Base-by-base conservation (phyloP, 2,797 vertebrate genomes). In the Salmo trutta region DNA sequence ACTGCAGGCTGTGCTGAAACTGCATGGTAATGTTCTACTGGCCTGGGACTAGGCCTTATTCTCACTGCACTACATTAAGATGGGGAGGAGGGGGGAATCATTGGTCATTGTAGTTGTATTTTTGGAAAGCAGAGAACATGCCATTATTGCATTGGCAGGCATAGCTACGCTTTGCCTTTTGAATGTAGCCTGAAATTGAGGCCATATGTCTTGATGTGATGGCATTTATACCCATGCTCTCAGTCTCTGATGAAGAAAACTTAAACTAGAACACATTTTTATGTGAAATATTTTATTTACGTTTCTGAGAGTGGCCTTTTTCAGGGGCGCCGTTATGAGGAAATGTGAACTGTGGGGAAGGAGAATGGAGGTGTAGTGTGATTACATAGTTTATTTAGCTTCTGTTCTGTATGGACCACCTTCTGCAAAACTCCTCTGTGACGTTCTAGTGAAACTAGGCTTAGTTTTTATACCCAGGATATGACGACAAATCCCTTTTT, bases 1-100 rank as follows among this genome's bases (percentile, higher is more conserved):
- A 82, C 81, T 78, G 79, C 65, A 75, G 78, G 81, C 8, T 10
- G 56, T 2, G 36, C 80, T 83, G 82, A 89, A 36, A 72, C 51
- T 56, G 73, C 71, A 24, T 64, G 69, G 31, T n/a, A 59, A 47
- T 31, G 47, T 12, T 79, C 83, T 77, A 73, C 75, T 78, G 6
- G 29, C 73, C 36, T 36, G 24, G 24, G 69, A 36, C 71, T 33
- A n/a, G 24, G 16, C 7, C 4, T 59, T 59, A 59, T 33, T 62
- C 54, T 5, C 16, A 17, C 15, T 21, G 68, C 36, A 41, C 21
- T 41, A 19, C 12, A 2, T 16, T 33, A 36, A 36, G 19, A 15
- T 24, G 6, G 41, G 41, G 41, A 21, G 12, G 69, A 21, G 19
- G 29, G 12, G 10, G 19, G n/a, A 21, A 16, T 72, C 71, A 17